These are phyloP conservation scores for Microhierax caerulescens DNA, from an alignment of 2,797 vertebrate species.

Conservation along the genomic window DNA sequence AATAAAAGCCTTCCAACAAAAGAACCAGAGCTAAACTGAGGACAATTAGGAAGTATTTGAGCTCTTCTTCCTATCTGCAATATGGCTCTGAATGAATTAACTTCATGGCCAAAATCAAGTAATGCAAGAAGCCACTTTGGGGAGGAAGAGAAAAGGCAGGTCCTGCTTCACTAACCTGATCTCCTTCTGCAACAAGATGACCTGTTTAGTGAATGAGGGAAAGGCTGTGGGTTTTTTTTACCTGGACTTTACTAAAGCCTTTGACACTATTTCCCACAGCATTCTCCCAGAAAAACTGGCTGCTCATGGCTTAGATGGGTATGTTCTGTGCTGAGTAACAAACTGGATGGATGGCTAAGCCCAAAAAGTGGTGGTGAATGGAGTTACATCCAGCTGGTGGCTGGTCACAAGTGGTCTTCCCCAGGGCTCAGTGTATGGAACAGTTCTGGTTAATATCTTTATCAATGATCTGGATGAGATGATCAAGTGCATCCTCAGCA, in stretches of 20 bases:
- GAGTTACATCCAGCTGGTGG: not conserved
- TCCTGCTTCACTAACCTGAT: not conserved
- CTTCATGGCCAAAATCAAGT: not conserved
- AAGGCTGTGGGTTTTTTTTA: not conserved
- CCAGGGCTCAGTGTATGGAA: not conserved
- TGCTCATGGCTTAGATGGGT: not conserved
- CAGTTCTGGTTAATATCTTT: not conserved
- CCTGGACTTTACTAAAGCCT: not conserved
- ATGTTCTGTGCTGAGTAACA: not conserved
- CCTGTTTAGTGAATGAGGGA: not conserved
- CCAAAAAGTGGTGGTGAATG: not conserved
- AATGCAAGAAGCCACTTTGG: not conserved
- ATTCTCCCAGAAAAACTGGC: not conserved
- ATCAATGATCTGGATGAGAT: rapidly evolving
- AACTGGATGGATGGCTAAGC: not conserved
- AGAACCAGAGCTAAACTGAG: not conserved
- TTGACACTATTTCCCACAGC: not conserved
- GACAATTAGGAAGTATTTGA: not conserved
- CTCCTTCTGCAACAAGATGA: not conserved
- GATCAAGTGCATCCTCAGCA: not conserved
- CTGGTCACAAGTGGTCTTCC: not conserved
- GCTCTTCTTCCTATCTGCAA: not conserved
- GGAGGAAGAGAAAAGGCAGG: not conserved
- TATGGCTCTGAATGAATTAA: not conserved
- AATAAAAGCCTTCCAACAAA: not conserved